Evolutionary conservation across 2,797 vertebrate species (phyloP).

Genomic region (Acrossocheilus fasciatus): DNA sequence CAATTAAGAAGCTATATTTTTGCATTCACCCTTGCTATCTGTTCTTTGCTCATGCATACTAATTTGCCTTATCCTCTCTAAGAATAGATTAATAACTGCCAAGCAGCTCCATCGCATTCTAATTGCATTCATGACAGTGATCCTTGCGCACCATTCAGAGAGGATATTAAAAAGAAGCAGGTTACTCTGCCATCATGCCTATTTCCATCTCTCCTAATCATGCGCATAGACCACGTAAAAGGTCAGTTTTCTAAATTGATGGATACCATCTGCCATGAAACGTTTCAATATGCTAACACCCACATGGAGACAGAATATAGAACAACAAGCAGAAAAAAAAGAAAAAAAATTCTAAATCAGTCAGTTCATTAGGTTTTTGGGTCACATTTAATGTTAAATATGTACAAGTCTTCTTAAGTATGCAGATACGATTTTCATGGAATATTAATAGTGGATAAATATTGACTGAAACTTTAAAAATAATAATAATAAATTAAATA

Average conservation of each 20-base stretch:
- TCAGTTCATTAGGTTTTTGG: background rate
- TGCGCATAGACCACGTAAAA: conserved; percentile 22
- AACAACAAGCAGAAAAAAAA: background rate
- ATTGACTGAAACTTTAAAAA: too few relatives aligned
- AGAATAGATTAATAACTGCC: conserved; percentile 43
- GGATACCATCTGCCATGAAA: conserved; percentile 28
- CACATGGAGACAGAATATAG: background rate
- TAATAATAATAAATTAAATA: too few relatives aligned
- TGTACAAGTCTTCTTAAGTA: background rate
- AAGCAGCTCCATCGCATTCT: conserved; percentile 44
- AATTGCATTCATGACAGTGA: conserved; percentile 46
- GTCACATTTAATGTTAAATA: background rate
- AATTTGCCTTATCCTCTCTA: conserved; percentile 37
- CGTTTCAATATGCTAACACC: conserved; percentile 17
- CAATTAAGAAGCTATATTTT: conserved; percentile 22
- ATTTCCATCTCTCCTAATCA: conserved; percentile 40
- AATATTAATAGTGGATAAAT: background rate
- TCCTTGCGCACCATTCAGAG: conserved; percentile 25
- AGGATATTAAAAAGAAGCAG: conserved; percentile 47
- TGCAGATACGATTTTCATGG: background rate
- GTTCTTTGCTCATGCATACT: conserved; percentile 47
- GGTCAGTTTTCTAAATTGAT: conserved; percentile 49
- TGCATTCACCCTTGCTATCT: conserved; percentile 3
- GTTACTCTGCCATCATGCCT: conserved; percentile 25
- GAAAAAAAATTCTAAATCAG: background rate